Base-by-base conservation (phyloP, 37 sponge, comb jelly and placozoan species). In the Spongia lamella region DNA sequence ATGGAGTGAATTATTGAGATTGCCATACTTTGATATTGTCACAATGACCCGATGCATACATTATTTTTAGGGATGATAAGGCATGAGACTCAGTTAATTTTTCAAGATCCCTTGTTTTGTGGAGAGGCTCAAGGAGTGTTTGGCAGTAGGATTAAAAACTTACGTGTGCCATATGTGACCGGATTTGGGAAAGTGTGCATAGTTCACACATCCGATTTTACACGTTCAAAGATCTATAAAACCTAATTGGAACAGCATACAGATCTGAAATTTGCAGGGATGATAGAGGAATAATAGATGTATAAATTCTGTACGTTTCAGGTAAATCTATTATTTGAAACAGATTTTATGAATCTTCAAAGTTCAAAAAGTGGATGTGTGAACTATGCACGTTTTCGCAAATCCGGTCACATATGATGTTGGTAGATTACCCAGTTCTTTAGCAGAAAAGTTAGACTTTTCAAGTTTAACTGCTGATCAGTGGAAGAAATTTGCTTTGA, bases 1-100 rank as follows among this genome's bases (percentile, higher is more conserved):
- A 43, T 43, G 47, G 47, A 43, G 47, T 43, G 47, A 43, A 9
- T 43, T 43, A 9, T 43, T 43, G 9, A 43, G 47, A 43, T 43
- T 22, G 35, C 17, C 19, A 30, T 15, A 62, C 19, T 43, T 43
- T n/a, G n/a, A n/a, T n/a, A n/a, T n/a, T n/a, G n/a, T n/a, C n/a
- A n/a, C n/a, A n/a, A 2, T 62, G 63, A 62, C 26, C 63, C 63
- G 3, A 62, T 62, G 63, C 63, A 62, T 24, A 62, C 63, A 62
- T 19, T 62, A 19, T 34, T 9, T 24, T 62, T 62, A 30, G 63
- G 63, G 26, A 62, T 62, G 63, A 25, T 62, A 62, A 30, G 35
- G 31, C 31, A 24, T 62, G 63, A 62, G 26, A 34, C 35, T 34
- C 17, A 62, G 35, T 62, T 62, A 34, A 34, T 16, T 34, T 4